Evolutionary conservation across 1,140 invertebrate genomes (phyloP), one percentile per base, ranked within the genome.

Genomic region (Mylabris phalerata): DNA sequence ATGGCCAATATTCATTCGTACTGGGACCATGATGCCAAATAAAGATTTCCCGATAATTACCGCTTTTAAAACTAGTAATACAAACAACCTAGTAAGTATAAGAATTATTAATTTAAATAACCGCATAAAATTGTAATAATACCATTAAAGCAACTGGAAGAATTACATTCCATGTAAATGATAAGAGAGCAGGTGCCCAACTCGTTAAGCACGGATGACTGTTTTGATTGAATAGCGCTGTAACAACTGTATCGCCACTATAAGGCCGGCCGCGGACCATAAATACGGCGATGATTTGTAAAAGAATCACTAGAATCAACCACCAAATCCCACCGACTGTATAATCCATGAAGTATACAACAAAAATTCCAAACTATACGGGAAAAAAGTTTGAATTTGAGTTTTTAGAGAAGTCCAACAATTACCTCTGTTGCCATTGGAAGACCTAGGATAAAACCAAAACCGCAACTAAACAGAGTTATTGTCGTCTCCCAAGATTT

Each of bases 81-180:
- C 86, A 87, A 48, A 90, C 75, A 11, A 90, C 80, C 86, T 91
- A 65, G 27, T 72, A 54, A 68, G 61, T 58, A 59, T 32, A 32
- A 32, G 7, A 4, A 32, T 32, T 39, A 55, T 4, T 49, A 25
- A 39, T 52, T 40, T 48, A 26, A 55, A 50, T 55, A 32, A 41
- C 13, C 6, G n/a, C 9, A 62, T 45, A 42, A 7, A 40, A 19
- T 54, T 6, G 4, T 19, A 19, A 11, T 59, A 56, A 80, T 69
- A 92, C 89, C 75, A 90, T 82, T 46, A 93, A 73, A 4, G 82
- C 77, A 45, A 91, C 85, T 3, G 91, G 90, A 56, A 93, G 70
- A 48, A 92, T 77, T 4, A 94, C 87, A 71, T 90, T 94, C 92
- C 92, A 95, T 1, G 84, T 85, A 67, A 94, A 90, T n/a, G 89